Evolutionary conservation across 2,797 vertebrate genomes (phyloP).

Genomic region (Intellagama lesueurii): DNA sequence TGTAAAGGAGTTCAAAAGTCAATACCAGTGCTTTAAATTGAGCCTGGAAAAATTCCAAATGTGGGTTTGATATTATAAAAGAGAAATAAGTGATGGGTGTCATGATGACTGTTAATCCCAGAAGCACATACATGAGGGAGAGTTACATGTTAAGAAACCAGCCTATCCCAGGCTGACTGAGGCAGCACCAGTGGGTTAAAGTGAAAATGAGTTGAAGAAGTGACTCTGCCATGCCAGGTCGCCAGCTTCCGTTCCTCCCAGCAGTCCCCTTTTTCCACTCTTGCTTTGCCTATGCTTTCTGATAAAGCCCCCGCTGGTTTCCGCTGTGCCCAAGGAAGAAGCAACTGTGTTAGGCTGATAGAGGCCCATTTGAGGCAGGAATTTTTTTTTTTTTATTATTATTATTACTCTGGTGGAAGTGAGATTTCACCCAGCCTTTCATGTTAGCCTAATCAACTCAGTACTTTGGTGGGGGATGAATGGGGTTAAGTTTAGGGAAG

Average conservation of each 20-base stretch:
- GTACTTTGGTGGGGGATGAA: not conserved
- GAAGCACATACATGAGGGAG: not conserved
- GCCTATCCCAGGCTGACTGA: not conserved
- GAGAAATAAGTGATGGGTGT: not conserved
- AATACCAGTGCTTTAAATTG: not conserved
- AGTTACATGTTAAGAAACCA: not conserved
- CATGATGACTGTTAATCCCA: not conserved
- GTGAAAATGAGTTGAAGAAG: not conserved
- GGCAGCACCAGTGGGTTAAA: not conserved
- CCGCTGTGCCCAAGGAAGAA: not conserved
- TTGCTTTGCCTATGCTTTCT: not conserved
- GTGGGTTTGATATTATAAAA: too few relatives aligned
- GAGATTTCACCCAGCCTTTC: not conserved
- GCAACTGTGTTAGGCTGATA: not conserved
- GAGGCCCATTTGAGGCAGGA: not conserved
- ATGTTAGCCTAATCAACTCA: not conserved
- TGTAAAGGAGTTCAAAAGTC: not conserved
- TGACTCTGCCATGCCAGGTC: not conserved
- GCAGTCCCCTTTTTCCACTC: not conserved
- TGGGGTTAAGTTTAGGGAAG: not conserved
- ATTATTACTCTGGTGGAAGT: not conserved
- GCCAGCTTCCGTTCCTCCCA: too few relatives aligned
- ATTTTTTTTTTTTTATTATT: not conserved
- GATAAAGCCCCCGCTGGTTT: not conserved
- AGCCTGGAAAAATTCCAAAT: not conserved